Evolutionary conservation across 2,797 vertebrate genomes (phyloP), one percentile per base, ranked within the genome.

Genomic region (Trematomus bernacchii): DNA sequence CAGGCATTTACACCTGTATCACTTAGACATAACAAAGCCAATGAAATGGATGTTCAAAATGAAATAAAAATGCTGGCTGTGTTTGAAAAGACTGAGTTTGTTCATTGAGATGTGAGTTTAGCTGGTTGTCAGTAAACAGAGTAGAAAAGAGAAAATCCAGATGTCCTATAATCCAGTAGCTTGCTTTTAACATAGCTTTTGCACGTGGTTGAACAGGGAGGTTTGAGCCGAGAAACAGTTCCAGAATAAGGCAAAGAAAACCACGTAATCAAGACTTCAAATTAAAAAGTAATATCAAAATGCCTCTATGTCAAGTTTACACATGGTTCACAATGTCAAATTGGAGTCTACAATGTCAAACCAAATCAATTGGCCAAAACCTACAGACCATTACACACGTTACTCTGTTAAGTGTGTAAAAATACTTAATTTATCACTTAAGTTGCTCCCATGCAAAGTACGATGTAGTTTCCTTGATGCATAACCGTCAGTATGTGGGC

Each of bases 61-160:
- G 13, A 40, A 2, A 10, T 19, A 5, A 70, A 33, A 68, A 73
- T 10, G 10, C 19, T 18, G n/a, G 33, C 18, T 18, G 13, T 43
- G 47, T 53, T 73, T 58, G 43, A 75, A 84, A 50, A 57, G 16
- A 21, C 2, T 2, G 30, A 40, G 23, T 54, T 37, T n/a, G 23
- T 48, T 48, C 4, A 0, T 0, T 71, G 47, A 4, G 18, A 30
- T 40, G 19, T 11, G 2, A 71, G 54, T 67, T 82, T 67, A 70
- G 2, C 71, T 18, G 27, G 27, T 27, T 27, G 27, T 67, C 13
- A 37, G 59, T 63, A 69, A 68, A 81, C 48, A 66, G 15, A 64
- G 18, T 0, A 52, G 19, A 21, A 52, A 71, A 44, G 10, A 16
- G 8, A 58, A 27, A 27, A 58, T 19, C 52, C 21, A 19, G 48